A percentile compares a stretch with the other conserved stretches of the same genome.
Conservation (phyloP, 2,888 invertebrate species). For the Cacoxenus indagator region DNA sequence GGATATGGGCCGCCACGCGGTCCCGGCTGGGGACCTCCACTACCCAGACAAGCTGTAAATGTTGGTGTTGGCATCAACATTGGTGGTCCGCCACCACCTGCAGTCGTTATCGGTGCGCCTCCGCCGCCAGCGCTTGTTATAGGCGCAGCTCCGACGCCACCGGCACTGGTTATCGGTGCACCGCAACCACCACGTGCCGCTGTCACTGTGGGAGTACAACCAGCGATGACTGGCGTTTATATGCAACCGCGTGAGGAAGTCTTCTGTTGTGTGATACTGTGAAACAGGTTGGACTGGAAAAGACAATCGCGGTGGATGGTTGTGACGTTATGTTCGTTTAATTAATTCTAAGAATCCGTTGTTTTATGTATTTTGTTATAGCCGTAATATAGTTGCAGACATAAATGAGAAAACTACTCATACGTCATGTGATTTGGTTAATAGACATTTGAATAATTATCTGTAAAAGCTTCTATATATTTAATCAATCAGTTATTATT, state of each 20-base stretch:
- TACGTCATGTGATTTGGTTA: too few species aligned
- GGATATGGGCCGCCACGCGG: slow-evolving; percentile 33
- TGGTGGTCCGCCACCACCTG: slow-evolving; percentile 44
- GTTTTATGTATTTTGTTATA: too few species aligned
- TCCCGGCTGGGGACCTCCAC: slow-evolving; percentile 27
- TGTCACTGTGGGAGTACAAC: slow-evolving; percentile 34
- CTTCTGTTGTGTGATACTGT: slow-evolving; percentile 50
- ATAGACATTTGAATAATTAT: too few species aligned
- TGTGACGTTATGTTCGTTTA: too few species aligned
- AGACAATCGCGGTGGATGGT: background rate
- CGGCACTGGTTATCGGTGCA: slow-evolving; percentile 7
- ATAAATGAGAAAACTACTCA: too few species aligned
- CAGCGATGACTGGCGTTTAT: background rate
- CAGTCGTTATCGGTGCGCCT: slow-evolving; percentile 39
- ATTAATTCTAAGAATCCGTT: too few species aligned
- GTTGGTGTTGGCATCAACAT: slow-evolving; percentile 55
- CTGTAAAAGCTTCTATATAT: too few species aligned
- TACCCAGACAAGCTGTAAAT: slow-evolving; percentile 31
- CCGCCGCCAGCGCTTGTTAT: slow-evolving; percentile 38
- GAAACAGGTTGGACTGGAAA: background rate
- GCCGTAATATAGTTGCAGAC: too few species aligned
- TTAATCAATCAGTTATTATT: too few species aligned
- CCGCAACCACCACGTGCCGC: slow-evolving; percentile 33
- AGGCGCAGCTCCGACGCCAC: slow-evolving; percentile 35
- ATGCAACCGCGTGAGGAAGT: slow-evolving; percentile 45